Evolutionary conservation across 2,113 vertebrate species (phyloP), one percentile per base, ranked within the genome.

Genomic region (Myxocyprinus asiaticus): DNA sequence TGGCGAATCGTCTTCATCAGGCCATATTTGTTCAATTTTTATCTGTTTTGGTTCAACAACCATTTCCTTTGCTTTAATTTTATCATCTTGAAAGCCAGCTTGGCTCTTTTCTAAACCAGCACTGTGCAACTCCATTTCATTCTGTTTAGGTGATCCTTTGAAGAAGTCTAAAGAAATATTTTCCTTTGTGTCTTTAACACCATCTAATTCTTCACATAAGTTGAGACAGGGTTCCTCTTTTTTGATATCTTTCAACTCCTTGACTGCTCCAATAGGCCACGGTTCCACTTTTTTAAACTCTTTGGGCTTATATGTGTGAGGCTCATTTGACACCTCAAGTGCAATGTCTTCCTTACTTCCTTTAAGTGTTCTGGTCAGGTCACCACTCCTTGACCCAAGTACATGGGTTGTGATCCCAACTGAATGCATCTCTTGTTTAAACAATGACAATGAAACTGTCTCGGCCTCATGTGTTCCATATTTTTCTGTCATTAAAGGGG

Each of bases 161-260:
- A 73, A 47, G n/a, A 87, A 82, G 79, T 88, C 86, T 65, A 89
- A 7, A 12, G 12, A 65, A 22, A 33, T 0, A 7, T 0, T 14
- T 51, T 85, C 85, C 89, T 76, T 86, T 86, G 88, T 79, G 47
- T 88, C 82, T 84, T 86, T 89, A 48, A 15, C 6, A 9, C 7
- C 1, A 45, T 82, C 79, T 0, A 51, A 15, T n/a, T 82, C 78
- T 77, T 83, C 77, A 7, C 1, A 55, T 0, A 6, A 47, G 58
- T 80, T 88, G 22, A 33, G 22, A 33, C 22, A 33, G 47, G 11
- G 4, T 43, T 61, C 15, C 10, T 71, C 67, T 51, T 17, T 63
- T 53, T 64, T 79, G 3, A 71, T 48, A 17, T 81, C 58, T 51
- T 78, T 61, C 14, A 45, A 68, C 9, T 78, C 59, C n/a, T 53